Evolutionary conservation across 2,797 vertebrate genomes (phyloP), one percentile per base, ranked within the genome.

Genomic region (Podargus strigoides): DNA sequence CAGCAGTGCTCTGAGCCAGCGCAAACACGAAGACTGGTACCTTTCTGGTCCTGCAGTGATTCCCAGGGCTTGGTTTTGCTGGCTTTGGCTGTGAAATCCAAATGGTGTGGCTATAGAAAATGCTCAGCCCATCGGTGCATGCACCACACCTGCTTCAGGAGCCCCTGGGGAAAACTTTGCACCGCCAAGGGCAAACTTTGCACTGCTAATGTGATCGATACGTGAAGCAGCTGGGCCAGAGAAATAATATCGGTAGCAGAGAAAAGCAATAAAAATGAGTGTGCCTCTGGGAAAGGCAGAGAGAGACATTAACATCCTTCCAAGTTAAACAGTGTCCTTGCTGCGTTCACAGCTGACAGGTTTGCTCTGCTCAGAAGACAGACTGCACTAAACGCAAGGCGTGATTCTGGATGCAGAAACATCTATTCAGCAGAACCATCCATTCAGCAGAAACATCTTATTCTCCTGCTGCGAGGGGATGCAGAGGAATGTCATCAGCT

Each of bases 201-300:
- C 39, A 10, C 9, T 0, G 64, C 47, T 79, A 21, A 58, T 17
- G 4, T 14, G 52, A 37, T 62, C 1, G 0, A 66, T 34, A 7
- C 1, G 1, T 0, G 0, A 53, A 34, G 66, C 50, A 55, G 74
- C 55, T 2, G 1, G 67, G 79, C 79, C 76, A 76, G 72, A 34
- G 59, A 74, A 80, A 80, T 55, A 36, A 12, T n/a, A 58, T 8
- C 20, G 4, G 66, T 8, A 70, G 83, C 53, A 58, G 63, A 52
- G 60, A 87, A 87, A 89, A 74, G 93, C 82, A 62, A 59, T 91
- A 87, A 91, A 82, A 79, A 21, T 3, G 59, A 95, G n/a, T 3
- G 22, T 77, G 89, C 82, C 87, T 42, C 52, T 93, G 82, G 94
- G 93, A 80, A 63, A 46, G 1, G 4, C 63, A 4, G 36, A 52